phyloP scores from a whole-genome alignment of 2,113 vertebrate species.

The Tylochromis polylepis region DNA sequence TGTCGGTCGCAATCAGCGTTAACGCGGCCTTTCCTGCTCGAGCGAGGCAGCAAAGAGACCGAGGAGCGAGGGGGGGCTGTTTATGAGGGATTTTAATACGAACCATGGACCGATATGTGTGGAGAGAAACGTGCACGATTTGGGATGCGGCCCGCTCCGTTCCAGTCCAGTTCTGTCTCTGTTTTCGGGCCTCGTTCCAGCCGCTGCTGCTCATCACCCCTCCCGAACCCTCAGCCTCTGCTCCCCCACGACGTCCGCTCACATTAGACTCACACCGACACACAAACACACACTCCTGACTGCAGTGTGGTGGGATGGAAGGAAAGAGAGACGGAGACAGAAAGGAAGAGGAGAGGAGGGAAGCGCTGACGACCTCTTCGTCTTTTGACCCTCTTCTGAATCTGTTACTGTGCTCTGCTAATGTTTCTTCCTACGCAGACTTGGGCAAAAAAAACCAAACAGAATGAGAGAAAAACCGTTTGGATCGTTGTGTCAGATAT shows the following conservation, averaged over 20 bases:
- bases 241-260: slow-evolving; percentile 42
- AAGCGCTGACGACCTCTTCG: slow-evolving; percentile 37
- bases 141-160: slow-evolving; percentile 21
- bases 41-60: neutral
- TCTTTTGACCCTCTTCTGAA: slow-evolving; percentile 10
- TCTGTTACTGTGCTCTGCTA: slow-evolving; percentile 10
- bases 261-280: slow-evolving; percentile 53
- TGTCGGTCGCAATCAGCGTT: slow-evolving; percentile 50
- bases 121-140: too few relatives aligned
- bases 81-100: neutral
- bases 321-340: slow-evolving; percentile 35
- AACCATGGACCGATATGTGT: neutral
- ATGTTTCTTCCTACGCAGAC: neutral
- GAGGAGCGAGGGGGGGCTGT: neutral
- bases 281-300: slow-evolving; percentile 10
- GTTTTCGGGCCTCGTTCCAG: slow-evolving; percentile 47
- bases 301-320: slow-evolving; percentile 11
- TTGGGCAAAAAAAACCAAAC: neutral
- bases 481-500: slow-evolving; percentile 8
- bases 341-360: slow-evolving; percentile 9
- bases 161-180: slow-evolving; percentile 24
- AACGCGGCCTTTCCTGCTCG: slow-evolving; percentile 10
- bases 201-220: slow-evolving; percentile 33
- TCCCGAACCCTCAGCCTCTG: slow-evolving; percentile 32
- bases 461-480: neutral